Evolutionary conservation across 2,888 invertebrate genomes (phyloP).

Genomic region (Himalopsyche japonica): DNA sequence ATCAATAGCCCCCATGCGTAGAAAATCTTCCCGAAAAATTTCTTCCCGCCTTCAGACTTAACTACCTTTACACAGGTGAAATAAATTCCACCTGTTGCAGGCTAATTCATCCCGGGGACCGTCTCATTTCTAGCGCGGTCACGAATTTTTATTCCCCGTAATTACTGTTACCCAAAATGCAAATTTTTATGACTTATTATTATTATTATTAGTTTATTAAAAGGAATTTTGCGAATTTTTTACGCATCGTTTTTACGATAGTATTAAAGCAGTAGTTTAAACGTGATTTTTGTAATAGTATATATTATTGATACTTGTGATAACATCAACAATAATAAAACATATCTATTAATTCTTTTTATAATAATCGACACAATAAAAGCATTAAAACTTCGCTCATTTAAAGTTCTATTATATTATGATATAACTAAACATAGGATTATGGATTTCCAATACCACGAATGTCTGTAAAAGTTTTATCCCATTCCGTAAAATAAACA

Average conservation of each 20-base stretch:
- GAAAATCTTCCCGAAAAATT: not conserved
- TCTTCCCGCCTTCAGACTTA: not conserved
- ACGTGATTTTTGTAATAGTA: too few relatives aligned
- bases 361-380: too few relatives aligned
- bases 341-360: too few relatives aligned
- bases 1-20: not conserved
- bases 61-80: not conserved
- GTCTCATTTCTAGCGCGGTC: not conserved
- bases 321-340: too few relatives aligned
- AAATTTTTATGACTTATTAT: not conserved
- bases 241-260: not conserved
- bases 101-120: not conserved
- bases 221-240: not conserved
- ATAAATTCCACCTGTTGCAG: not conserved
- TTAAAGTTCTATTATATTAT: too few relatives aligned
- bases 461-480: too few relatives aligned
- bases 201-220: not conserved
- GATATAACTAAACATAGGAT: too few relatives aligned
- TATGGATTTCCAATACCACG: too few relatives aligned
- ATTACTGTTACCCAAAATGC: not conserved
- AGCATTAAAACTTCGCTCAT: too few relatives aligned
- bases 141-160: not conserved
- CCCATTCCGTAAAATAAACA: too few relatives aligned
- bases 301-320: too few relatives aligned
- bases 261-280: not conserved